phyloP scores from a whole-genome alignment of 2,888 invertebrate genomes.

The Caenorhabditis zanzibari region DNA sequence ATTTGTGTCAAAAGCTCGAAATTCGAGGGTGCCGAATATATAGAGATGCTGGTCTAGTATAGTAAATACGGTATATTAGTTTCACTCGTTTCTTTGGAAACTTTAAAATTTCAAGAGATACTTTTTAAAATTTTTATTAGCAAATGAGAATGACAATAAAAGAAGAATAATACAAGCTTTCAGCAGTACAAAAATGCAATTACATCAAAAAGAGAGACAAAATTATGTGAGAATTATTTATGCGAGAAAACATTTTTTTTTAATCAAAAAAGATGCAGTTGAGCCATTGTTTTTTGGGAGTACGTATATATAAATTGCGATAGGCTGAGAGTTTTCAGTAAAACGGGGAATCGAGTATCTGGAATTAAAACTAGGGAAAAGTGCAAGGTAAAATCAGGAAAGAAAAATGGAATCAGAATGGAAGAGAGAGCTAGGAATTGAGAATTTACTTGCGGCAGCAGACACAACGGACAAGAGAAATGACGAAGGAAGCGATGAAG shows the following conservation, averaged over 20 bases:
- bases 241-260: conserved; percentile 8
- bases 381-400: too few relatives aligned
- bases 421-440: neutral
- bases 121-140: too few relatives aligned
- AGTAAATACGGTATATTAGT: too few relatives aligned
- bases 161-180: too few relatives aligned
- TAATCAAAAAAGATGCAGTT: conserved; percentile 16
- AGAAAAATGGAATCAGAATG: neutral
- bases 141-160: too few relatives aligned
- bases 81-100: too few relatives aligned
- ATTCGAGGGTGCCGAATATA: too few relatives aligned
- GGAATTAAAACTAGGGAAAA: conserved; percentile 20
- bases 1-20: too few relatives aligned
- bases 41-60: too few relatives aligned
- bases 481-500: conserved; percentile 76
- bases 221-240: conserved; percentile 8
- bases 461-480: conserved; percentile 78
- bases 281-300: conserved; percentile 8
- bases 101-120: too few relatives aligned
- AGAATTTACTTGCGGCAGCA: conserved; percentile 78
- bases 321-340: neutral
- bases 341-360: conserved; percentile 21
- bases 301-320: neutral
- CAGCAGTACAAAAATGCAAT: too few relatives aligned
- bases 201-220: neutral